Evolutionary conservation across 2,888 invertebrate species (phyloP).

Genomic region (Athalia rosae): DNA sequence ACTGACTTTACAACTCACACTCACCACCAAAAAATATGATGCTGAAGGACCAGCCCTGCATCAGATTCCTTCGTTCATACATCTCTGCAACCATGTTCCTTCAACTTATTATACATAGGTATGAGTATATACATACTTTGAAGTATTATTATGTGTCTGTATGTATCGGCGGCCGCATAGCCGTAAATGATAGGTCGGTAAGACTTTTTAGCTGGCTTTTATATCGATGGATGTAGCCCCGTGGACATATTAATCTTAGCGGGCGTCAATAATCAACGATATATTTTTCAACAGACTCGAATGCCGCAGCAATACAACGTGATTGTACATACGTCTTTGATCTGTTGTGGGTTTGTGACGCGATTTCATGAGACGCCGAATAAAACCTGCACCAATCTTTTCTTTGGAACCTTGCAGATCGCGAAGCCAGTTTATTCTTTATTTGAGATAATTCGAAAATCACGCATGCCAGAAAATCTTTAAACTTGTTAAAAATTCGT

Average conservation of each 20-base stretch:
- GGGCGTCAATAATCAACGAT: conserved; percentile 43
- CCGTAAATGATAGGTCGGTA: not conserved
- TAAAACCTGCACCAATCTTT: conserved; percentile 1
- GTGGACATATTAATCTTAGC: conserved; percentile 42
- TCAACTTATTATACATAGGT: too few relatives aligned
- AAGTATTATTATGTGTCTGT: too few relatives aligned
- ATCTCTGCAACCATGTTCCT: too few relatives aligned
- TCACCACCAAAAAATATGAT: too few relatives aligned
- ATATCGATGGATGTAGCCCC: not conserved
- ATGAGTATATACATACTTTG: too few relatives aligned
- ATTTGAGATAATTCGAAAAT: not conserved
- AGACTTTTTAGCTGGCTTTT: conserved; percentile 26
- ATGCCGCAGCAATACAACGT: not conserved
- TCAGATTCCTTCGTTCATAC: too few relatives aligned
- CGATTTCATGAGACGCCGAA: too few relatives aligned
- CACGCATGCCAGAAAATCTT: not conserved
- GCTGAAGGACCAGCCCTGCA: too few relatives aligned
- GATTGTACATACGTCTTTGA: not conserved
- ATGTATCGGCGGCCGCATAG: too few relatives aligned
- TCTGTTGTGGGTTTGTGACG: too few relatives aligned
- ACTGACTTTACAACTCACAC: too few relatives aligned
- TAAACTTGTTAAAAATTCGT: not conserved
- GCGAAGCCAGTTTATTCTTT: too few relatives aligned
- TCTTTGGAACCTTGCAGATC: not conserved
- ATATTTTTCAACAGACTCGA: not conserved